Evolutionary conservation across 2,888 invertebrate genomes (phyloP), one percentile per base, ranked within the genome.

Genomic region (Silvanus unidentatus): DNA sequence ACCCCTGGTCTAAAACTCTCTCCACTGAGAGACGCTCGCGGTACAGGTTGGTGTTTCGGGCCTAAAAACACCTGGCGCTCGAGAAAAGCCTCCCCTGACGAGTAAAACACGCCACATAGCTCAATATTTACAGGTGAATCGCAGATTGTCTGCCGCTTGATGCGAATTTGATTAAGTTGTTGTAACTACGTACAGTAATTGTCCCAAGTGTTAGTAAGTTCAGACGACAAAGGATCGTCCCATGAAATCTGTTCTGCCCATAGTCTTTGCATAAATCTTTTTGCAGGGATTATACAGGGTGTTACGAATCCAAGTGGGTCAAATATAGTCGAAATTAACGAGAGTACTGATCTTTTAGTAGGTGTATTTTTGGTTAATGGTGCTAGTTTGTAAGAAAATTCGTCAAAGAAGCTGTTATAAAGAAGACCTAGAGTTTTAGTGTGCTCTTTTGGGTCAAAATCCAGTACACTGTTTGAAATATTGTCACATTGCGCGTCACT

Each of bases 251-350:
- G 43, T 15, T 14, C 6, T n/a, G 35, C 16, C 53, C 53, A 53
- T 30, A 53, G 15, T 32, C 42, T n/a, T 42, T 53, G 51, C 8
- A 53, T 10, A 9, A 53, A 11, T 2, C 50, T 46, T 43, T 52
- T 53, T n/a, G 42, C 47, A 5, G 8, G 35, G n/a, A 53, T 47
- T 13, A 47, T 37, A 3, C 13, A 12, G 1, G 48, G 45, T 29
- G 39, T 27, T 29, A 52, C 8, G 8, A 52, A 32, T 4, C 52
- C 53, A 8, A 48, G 27, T 3, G 48, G 49, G 37, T 53, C 51
- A 22, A 45, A 53, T 8, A 52, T 45, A 38, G 16, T 3, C 28
- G 51, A 8, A 22, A 42, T 37, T n/a, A 6, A 11, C n/a, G 40
- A 40, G 2, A 40, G 13, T 30, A 40, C 30, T 29, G 32, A 5